Percentiles rank a stretch among this genome's conserved stretches.
These are phyloP conservation scores for Sinocyclocheilus grahami DNA, from an alignment of 2,113 vertebrate genomes.

Conservation along the genomic window DNA sequence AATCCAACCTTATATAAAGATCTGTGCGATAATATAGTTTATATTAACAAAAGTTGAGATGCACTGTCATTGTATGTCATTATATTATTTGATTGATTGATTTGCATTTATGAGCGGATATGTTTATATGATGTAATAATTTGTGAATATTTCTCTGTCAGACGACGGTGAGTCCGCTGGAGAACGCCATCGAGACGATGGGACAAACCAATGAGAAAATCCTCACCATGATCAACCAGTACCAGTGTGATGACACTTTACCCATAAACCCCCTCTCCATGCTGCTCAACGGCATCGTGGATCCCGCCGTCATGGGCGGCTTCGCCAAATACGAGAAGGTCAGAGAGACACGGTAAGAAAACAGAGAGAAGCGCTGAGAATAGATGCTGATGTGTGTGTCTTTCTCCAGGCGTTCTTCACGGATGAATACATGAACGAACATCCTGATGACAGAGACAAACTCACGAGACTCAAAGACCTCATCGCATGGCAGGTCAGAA, in stretches of 20 bases:
- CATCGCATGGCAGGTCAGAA: conserved; percentile 95
- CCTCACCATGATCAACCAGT: conserved; percentile 94
- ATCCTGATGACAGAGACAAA: conserved; percentile 90
- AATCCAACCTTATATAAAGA: too few species aligned
- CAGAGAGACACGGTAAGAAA: not conserved
- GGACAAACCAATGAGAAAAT: conserved; percentile 94
- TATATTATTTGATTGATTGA: not conserved
- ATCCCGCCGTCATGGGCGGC: conserved; percentile 98
- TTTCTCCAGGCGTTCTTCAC: conserved; percentile 91
- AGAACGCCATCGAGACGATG: conserved; percentile 98
- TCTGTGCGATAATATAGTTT: not conserved
- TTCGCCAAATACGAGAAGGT: conserved; percentile 99
- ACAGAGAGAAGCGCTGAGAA: not conserved
- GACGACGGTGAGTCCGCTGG: conserved; percentile 92
- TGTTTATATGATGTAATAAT: too few species aligned
- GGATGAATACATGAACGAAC: conserved; percentile 83
- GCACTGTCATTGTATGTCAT: not conserved
- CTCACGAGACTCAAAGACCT: conserved; percentile 90
- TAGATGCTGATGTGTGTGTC: not conserved
- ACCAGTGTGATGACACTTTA: conserved; percentile 89
- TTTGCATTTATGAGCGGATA: not conserved
- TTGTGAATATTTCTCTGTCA: conserved; percentile 56
- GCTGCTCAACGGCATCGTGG: conserved; percentile 96
- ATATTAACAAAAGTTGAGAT: too few species aligned
- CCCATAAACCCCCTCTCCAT: conserved; percentile 97